A percentile compares a stretch with the other conserved stretches of the same genome.
Conservation (phyloP, 2,113 vertebrate species). For the Pimephales promelas region DNA sequence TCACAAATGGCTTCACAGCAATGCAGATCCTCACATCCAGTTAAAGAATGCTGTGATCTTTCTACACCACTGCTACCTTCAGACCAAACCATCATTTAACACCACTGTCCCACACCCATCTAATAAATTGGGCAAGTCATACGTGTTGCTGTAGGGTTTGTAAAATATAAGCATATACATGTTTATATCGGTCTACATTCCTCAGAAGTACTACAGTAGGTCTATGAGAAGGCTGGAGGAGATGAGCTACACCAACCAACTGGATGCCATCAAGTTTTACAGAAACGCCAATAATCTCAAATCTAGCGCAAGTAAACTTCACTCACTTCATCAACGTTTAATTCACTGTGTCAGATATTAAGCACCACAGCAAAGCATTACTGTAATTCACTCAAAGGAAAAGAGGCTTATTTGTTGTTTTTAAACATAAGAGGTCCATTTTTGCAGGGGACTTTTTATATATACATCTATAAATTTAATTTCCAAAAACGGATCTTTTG, state of each 20-base stretch:
- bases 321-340: constrained; percentile 21
- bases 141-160: background rate
- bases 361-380: constrained; percentile 19
- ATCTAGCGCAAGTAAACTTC: constrained; percentile 38
- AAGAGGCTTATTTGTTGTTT: background rate
- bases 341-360: constrained; percentile 46
- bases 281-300: constrained; percentile 62
- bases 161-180: background rate
- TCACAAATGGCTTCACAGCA: constrained; percentile 44
- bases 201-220: constrained; percentile 3
- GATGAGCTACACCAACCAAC: constrained; percentile 56
- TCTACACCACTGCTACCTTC: background rate
- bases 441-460: background rate
- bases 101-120: background rate
- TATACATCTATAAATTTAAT: background rate
- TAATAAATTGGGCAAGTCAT: constrained; percentile 6
- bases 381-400: background rate
- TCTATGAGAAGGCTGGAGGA: constrained; percentile 50
- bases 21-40: background rate
- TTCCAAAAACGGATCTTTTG: background rate
- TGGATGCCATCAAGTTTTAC: constrained; percentile 68
- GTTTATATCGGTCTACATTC: constrained; percentile 22
- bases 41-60: background rate
- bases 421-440: background rate
- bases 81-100: constrained; percentile 1